Evolutionary conservation across 1,140 invertebrate species (phyloP).

Genomic region (Drosophila repleta): DNA sequence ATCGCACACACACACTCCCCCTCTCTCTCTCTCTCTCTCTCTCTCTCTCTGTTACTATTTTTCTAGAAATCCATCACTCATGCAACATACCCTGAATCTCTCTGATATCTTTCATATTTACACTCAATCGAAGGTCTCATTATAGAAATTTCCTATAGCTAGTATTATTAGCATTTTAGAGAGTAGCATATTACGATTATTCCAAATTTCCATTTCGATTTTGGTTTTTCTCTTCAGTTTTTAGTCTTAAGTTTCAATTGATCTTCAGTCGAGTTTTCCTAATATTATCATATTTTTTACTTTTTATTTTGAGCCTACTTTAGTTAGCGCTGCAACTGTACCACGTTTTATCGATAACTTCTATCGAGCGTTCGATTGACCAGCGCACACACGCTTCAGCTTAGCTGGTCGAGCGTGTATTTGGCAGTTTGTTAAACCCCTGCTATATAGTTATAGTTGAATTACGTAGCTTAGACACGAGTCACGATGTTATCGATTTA

Average conservation of each 20-base stretch:
- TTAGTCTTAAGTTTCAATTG: not conserved
- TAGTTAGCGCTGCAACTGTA: too few relatives aligned
- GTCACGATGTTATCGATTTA: slow-evolving; percentile 9
- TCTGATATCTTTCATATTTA: not conserved
- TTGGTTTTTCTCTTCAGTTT: slow-evolving; percentile 1
- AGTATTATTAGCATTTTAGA: slow-evolving; percentile 37
- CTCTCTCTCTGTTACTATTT: slow-evolving; percentile 38
- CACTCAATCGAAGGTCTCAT: slow-evolving; percentile 3
- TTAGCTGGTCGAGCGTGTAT: not conserved
- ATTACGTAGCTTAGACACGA: slow-evolving; percentile 31
- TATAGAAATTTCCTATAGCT: slow-evolving; percentile 4
- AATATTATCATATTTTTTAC: not conserved
- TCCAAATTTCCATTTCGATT: slow-evolving; percentile 1
- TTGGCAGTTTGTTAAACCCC: slow-evolving; percentile 1
- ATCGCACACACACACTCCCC: too few relatives aligned
- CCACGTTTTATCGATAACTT: not conserved
- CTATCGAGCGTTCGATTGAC: not conserved
- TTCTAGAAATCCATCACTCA: slow-evolving; percentile 56
- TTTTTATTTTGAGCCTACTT: not conserved
- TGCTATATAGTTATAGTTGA: slow-evolving; percentile 12
- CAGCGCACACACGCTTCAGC: slow-evolving; percentile 10
- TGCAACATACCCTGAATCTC: slow-evolving; percentile 31
- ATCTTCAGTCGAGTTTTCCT: too few relatives aligned
- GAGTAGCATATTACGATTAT: slow-evolving; percentile 2
- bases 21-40: slow-evolving; percentile 24